A percentile compares a stretch with the other conserved stretches of the same genome.
Conservation (phyloP, 2,888 invertebrate genomes). For the Stenchaetothrips biformis region DNA sequence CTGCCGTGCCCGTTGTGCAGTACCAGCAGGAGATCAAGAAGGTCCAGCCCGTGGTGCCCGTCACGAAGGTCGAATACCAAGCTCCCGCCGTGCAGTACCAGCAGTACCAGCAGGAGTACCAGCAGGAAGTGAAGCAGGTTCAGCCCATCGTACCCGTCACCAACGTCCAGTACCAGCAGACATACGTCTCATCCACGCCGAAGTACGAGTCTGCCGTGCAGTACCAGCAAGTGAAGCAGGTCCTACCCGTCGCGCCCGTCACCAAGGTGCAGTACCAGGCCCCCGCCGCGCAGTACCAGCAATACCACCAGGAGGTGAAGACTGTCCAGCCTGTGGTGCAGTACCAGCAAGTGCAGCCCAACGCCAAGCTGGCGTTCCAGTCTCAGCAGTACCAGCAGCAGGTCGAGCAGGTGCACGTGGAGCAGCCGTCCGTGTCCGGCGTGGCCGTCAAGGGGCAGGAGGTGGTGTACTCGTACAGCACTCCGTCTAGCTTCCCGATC, state of each 20-base stretch:
- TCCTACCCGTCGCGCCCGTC: neutral
- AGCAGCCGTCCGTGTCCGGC: neutral
- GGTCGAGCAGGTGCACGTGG: neutral
- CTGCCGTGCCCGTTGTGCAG: neutral
- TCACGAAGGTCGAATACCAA: no score
- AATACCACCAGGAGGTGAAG: neutral
- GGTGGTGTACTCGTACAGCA: constrained; percentile 14
- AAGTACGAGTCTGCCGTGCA: neutral
- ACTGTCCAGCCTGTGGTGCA: neutral
- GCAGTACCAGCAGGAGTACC: neutral
- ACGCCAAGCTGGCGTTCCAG: neutral
- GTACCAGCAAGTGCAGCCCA: constrained; percentile 14
- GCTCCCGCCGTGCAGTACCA: constrained; percentile 15
- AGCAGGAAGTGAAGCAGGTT: neutral
- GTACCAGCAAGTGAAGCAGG: constrained; percentile 24
- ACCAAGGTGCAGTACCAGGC: neutral
- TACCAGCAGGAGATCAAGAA: neutral
- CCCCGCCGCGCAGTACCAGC: neutral
- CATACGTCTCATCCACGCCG: no score
- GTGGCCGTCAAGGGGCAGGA: constrained; percentile 8
- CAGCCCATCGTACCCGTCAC: constrained; percentile 33
- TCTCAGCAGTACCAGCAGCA: neutral
- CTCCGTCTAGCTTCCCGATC: neutral
- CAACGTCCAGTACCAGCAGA: constrained; percentile 35
- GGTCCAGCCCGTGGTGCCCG: constrained; percentile 32